These are phyloP conservation scores for Acanthochromis polyacanthus DNA, from an alignment of 2,113 vertebrate species.

Conservation along the genomic window DNA sequence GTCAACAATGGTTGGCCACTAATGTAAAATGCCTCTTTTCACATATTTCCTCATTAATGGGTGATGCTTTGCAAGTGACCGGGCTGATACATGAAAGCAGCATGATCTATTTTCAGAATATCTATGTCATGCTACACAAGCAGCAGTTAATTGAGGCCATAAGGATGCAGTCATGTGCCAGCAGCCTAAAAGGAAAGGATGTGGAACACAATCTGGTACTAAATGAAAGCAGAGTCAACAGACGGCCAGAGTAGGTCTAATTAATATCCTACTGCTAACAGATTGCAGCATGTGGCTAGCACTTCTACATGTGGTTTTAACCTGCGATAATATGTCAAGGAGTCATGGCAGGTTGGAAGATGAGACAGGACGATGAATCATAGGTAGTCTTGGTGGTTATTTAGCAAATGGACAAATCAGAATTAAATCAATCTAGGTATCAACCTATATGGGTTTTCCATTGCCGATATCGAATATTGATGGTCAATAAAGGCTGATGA, in stretches of 20 bases:
- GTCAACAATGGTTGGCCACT: background rate
- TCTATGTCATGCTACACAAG: conserved; percentile 49
- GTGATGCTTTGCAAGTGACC: conserved; percentile 18
- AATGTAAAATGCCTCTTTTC: background rate
- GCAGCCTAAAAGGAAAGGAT: conserved; percentile 64
- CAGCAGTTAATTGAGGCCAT: conserved; percentile 67
- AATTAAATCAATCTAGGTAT: too few species aligned
- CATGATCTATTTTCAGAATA: conserved; percentile 54
- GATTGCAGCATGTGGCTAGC: conserved; percentile 69
- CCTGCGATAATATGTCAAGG: conserved; percentile 20
- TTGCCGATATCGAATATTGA: too few species aligned
- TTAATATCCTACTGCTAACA: conserved; percentile 74
- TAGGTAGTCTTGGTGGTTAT: background rate
- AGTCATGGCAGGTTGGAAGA: conserved; percentile 27
- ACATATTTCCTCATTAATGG: conserved; percentile 29
- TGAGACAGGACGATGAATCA: background rate
- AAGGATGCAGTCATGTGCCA: conserved; percentile 65
- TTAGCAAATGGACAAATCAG: too few species aligned
- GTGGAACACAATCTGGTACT: conserved; percentile 73
- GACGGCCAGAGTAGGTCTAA: conserved; percentile 67
- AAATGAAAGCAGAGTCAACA: conserved; percentile 70
- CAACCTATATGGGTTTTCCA: too few species aligned
- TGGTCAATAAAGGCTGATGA: too few species aligned
- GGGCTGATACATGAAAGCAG: conserved; percentile 42
- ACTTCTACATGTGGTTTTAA: conserved; percentile 55